These are phyloP conservation scores for Ypsolopha scabrella DNA, from an alignment of 2,888 invertebrate species.

Conservation along the genomic window DNA sequence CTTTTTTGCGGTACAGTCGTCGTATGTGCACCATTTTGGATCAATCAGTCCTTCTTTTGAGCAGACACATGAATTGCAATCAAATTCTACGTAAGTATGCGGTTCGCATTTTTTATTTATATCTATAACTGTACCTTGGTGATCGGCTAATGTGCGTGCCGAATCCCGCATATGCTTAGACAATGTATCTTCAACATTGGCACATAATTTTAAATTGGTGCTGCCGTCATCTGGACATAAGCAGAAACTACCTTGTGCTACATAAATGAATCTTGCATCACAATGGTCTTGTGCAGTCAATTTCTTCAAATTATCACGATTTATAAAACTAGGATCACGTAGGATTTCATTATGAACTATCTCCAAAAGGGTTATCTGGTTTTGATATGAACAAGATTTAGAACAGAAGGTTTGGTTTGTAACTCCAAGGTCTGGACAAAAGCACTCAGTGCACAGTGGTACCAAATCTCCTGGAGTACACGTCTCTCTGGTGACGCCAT, in stretches of 20 bases:
- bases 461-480: conserved; percentile 45
- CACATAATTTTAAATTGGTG: conserved; percentile 32
- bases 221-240: conserved; percentile 39
- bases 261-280: conserved; percentile 33
- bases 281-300: conserved; percentile 23
- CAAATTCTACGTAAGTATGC: conserved; percentile 44
- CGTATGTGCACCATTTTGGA: conserved; percentile 54
- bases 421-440: conserved; percentile 33
- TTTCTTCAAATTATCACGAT: conserved; percentile 17
- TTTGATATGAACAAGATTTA: conserved; percentile 32
- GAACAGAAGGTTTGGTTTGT: conserved; percentile 38
- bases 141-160: too few relatives aligned
- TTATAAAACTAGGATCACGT: conserved; percentile 10
- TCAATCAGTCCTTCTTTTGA: conserved; percentile 43
- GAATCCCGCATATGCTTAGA: neutral
- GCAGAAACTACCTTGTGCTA: conserved; percentile 36
- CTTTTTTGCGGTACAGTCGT: conserved; percentile 44
- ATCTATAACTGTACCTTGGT: conserved; percentile 6
- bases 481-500: conserved; percentile 18
- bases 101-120: conserved; percentile 37
- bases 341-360: conserved; percentile 24
- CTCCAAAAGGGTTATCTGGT: conserved; percentile 38
- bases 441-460: conserved; percentile 44
- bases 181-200: conserved; percentile 16
- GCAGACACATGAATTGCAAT: conserved; percentile 59